Evolutionary conservation across 2,888 invertebrate genomes (phyloP).

Genomic region (Idaea straminata): DNA sequence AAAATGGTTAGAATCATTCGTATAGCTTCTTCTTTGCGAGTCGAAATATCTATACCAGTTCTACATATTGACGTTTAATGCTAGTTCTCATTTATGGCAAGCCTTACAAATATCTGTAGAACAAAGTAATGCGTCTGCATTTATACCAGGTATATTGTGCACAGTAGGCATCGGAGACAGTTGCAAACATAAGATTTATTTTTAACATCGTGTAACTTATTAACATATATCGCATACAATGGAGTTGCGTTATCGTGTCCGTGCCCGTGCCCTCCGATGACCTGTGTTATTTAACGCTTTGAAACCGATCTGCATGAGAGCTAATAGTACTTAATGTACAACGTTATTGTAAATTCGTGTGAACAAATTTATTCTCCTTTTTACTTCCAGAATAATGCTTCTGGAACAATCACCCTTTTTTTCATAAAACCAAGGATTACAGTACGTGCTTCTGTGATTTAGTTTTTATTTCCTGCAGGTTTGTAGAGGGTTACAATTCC

Average conservation of each 20-base stretch:
- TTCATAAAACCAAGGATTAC: no score
- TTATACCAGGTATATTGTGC: not conserved
- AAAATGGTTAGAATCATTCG: no score
- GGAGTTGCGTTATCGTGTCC: constrained; percentile 28
- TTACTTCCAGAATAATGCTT: not conserved
- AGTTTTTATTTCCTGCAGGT: no score
- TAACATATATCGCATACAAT: constrained; percentile 34
- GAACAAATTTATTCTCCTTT: no score
- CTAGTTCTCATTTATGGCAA: no score
- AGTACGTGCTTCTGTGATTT: no score
- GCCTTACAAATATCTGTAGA: not conserved
- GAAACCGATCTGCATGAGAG: constrained; percentile 22
- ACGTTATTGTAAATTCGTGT: not conserved
- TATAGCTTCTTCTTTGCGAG: no score
- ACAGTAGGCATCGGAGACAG: not conserved
- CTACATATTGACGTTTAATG: no score
- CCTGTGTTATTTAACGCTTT: constrained; percentile 26
- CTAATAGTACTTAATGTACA: constrained; percentile 4
- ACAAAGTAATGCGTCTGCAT: not conserved
- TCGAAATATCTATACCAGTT: no score
- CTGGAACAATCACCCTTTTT: not conserved
- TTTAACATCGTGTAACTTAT: not conserved
- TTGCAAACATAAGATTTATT: not conserved
- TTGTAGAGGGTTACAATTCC: no score
- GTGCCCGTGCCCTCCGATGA: constrained; percentile 31